Evolutionary conservation across 2,113 vertebrate genomes (phyloP).

Genomic region (Setophaga petechia): DNA sequence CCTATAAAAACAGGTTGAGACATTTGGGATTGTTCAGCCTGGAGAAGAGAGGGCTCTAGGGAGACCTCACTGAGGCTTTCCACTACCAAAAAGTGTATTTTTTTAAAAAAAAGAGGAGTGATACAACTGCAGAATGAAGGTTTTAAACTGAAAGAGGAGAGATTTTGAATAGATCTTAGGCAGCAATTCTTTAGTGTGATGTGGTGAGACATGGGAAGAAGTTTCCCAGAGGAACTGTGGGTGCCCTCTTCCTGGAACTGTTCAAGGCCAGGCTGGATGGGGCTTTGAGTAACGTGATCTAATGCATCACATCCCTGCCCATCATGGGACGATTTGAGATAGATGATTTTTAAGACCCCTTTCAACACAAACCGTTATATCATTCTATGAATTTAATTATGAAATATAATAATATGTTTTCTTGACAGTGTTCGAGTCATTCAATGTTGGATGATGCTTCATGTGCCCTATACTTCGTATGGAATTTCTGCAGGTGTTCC

Average conservation of each 20-base stretch:
- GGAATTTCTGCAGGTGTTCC: rapidly evolving
- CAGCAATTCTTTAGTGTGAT: neutral
- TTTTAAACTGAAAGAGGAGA: neutral
- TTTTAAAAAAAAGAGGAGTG: neutral
- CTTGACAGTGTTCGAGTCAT: neutral
- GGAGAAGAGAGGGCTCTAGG: neutral
- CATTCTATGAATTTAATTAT: neutral
- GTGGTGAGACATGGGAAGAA: neutral
- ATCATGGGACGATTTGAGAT: neutral
- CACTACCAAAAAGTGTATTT: neutral
- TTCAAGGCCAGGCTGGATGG: neutral
- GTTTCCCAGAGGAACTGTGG: neutral
- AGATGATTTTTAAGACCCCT: neutral
- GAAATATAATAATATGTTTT: neutral
- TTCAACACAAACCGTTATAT: neutral
- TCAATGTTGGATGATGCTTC: neutral
- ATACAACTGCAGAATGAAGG: neutral
- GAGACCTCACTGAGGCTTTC: neutral
- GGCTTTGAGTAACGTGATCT: neutral
- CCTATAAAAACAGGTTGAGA: neutral
- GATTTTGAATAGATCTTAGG: neutral
- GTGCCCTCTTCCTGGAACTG: neutral
- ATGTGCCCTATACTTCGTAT: neutral
- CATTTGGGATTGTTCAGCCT: neutral
- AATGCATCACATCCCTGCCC: neutral